Evolutionary conservation across 1,140 invertebrate species (phyloP).

Genomic region (Apis cerana): DNA sequence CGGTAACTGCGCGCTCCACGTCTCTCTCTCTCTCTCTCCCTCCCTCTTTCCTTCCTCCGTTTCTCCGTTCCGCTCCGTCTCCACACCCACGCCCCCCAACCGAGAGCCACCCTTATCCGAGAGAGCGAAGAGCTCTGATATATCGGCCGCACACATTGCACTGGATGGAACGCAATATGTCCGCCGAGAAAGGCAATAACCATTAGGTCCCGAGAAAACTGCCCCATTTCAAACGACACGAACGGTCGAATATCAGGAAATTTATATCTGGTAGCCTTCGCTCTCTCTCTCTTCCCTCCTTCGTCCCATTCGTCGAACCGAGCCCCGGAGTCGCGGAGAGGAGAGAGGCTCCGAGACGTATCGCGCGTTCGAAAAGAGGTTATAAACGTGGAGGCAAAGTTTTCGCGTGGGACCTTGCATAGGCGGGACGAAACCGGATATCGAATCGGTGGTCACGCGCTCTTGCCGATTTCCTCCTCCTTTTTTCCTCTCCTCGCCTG

Average conservation of each 20-base stretch:
- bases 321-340: conserved; percentile 33
- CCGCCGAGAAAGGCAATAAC: conserved; percentile 84
- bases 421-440: conserved; percentile 41
- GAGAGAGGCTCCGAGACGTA: conserved; percentile 58
- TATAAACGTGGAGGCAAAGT: conserved; percentile 66
- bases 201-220: conserved; percentile 84
- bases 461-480: background rate
- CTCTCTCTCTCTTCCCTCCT: conserved; percentile 31
- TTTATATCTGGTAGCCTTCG: conserved; percentile 79
- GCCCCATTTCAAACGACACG: conserved; percentile 84
- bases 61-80: conserved; percentile 36
- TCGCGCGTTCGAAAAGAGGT: conserved; percentile 55
- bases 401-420: conserved; percentile 45
- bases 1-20: conserved; percentile 73
- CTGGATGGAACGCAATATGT: conserved; percentile 85
- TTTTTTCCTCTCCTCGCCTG: background rate
- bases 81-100: conserved; percentile 50
- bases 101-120: conserved; percentile 67
- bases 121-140: conserved; percentile 77
- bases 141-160: conserved; percentile 84
- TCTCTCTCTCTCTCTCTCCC: conserved; percentile 52
- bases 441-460: conserved; percentile 66
- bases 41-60: conserved; percentile 16
- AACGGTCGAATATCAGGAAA: conserved; percentile 83
- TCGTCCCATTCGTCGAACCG: conserved; percentile 62